Conservation (phyloP, 1,140 invertebrate species). For the Philopotamus ludificatus region DNA sequence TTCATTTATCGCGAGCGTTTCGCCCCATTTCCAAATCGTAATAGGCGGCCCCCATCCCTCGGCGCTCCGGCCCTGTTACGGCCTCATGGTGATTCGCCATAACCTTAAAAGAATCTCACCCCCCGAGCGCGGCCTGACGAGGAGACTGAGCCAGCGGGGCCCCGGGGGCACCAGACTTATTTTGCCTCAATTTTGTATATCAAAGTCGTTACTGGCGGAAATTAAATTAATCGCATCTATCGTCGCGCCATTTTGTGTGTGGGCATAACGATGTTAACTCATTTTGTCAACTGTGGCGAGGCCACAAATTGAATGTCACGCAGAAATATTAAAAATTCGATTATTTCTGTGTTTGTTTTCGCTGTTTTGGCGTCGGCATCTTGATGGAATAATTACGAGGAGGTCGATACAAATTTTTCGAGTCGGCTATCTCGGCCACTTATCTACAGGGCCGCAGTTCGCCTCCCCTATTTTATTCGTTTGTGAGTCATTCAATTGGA, state of each 20-base stretch:
- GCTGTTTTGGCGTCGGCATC: too few species aligned
- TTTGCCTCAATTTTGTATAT: background rate
- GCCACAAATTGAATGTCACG: too few species aligned
- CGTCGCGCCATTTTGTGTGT: background rate
- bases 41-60: slow-evolving; percentile 7
- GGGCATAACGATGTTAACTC: background rate
- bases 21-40: slow-evolving; percentile 21
- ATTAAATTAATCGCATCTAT: background rate
- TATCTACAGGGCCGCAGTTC: background rate
- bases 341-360: too few species aligned
- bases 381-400: too few species aligned
- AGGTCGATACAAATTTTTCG: background rate
- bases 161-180: background rate
- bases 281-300: too few species aligned
- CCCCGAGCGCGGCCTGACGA: background rate
- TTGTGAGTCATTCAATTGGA: slow-evolving; percentile 33
- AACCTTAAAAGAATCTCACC: background rate
- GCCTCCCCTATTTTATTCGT: slow-evolving; percentile 19
- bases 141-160: background rate
- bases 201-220: background rate
- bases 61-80: slow-evolving; percentile 5
- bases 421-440: background rate
- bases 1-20: slow-evolving; percentile 20
- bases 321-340: too few species aligned
- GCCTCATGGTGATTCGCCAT: background rate